These are phyloP conservation scores for Phanerotoma sp. DNA, from an alignment of 2,888 invertebrate species.

Conservation along the genomic window DNA sequence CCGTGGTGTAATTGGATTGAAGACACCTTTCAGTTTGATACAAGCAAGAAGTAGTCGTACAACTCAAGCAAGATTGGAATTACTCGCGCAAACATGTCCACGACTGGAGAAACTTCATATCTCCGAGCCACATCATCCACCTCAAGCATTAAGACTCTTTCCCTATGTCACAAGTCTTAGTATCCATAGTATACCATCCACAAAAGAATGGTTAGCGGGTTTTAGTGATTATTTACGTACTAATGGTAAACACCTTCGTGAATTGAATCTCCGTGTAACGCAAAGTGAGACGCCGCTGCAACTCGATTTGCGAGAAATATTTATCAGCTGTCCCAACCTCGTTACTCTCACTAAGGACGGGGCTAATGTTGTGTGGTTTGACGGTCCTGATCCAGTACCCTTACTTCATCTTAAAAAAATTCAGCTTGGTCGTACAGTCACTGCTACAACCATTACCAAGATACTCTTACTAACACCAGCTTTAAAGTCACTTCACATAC, in stretches of 20 bases:
- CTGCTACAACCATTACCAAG: slow-evolving; percentile 48
- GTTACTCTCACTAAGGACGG: slow-evolving; percentile 51
- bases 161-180: slow-evolving; percentile 51
- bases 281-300: slow-evolving; percentile 42
- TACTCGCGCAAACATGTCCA: slow-evolving; percentile 55
- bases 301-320: slow-evolving; percentile 50
- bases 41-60: slow-evolving; percentile 53
- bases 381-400: slow-evolving; percentile 39
- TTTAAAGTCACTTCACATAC: slow-evolving; percentile 51
- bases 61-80: slow-evolving; percentile 49
- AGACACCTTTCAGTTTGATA: slow-evolving; percentile 50
- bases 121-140: slow-evolving; percentile 55
- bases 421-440: slow-evolving; percentile 52
- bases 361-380: slow-evolving; percentile 50
- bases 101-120: slow-evolving; percentile 52
- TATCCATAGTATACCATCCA: slow-evolving; percentile 52
- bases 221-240: slow-evolving; percentile 53
- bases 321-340: slow-evolving; percentile 50
- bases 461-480: slow-evolving; percentile 52
- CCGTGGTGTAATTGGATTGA: slow-evolving; percentile 41
- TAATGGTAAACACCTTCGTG: slow-evolving; percentile 47
- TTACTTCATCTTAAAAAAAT: slow-evolving; percentile 46
- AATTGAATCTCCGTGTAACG: slow-evolving; percentile 50
- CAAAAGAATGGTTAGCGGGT: slow-evolving; percentile 51
- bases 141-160: slow-evolving; percentile 50